Percentiles rank a stretch among this genome's conserved stretches.
Evolutionary conservation across 2,888 invertebrate species (phyloP).

Genomic region (Oscheius sp.): DNA sequence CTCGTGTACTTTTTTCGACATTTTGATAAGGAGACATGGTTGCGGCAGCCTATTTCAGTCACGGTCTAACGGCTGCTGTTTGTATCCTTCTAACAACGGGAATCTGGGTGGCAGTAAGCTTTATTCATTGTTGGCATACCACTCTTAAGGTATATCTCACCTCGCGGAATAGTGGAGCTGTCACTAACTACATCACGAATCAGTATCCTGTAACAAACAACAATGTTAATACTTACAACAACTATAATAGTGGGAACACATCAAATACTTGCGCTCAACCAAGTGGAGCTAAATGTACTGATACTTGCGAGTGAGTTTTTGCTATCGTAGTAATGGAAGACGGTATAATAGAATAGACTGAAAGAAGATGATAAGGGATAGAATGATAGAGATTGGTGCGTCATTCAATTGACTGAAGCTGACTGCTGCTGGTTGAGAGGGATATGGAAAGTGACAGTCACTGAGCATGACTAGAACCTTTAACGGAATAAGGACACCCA

Average conservation of each 20-base stretch:
- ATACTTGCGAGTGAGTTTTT: constrained; percentile 56
- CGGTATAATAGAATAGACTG: no score
- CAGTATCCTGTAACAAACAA: constrained; percentile 21
- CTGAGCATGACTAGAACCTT: no score
- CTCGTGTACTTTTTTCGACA: background rate
- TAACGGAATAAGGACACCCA: no score
- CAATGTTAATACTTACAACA: constrained; percentile 21
- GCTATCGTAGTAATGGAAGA: no score
- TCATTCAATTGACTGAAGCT: no score
- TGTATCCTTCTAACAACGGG: constrained; percentile 51
- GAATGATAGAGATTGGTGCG: no score
- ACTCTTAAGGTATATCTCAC: constrained; percentile 29
- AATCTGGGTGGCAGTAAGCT: constrained; percentile 59
- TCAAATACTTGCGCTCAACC: constrained; percentile 31
- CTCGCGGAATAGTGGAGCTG: background rate
- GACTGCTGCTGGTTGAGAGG: no score
- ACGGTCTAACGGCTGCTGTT: constrained; percentile 43
- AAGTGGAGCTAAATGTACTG: constrained; percentile 45
- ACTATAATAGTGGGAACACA: constrained; percentile 4
- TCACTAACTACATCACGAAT: constrained; percentile 10
- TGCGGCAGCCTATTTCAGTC: constrained; percentile 40
- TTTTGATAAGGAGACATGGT: constrained; percentile 32
- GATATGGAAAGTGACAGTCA: no score
- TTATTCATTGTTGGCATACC: background rate
- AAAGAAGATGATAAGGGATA: no score